Evolutionary conservation across 2,113 vertebrate genomes (phyloP).

Genomic region (Eretmodus cyanostictus): DNA sequence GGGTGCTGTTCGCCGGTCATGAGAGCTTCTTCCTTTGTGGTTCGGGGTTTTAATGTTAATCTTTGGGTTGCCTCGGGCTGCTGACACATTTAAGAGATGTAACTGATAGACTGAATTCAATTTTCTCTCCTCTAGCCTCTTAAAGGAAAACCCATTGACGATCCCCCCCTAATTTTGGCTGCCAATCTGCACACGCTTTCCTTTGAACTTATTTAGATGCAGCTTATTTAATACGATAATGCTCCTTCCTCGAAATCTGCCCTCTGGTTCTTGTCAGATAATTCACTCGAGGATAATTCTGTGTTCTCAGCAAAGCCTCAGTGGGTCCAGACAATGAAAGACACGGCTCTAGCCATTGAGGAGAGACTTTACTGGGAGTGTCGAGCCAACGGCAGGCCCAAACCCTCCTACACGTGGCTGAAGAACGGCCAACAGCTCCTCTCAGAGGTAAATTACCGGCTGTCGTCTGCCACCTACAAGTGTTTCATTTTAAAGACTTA

Average conservation of each 20-base stretch:
- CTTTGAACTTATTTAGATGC: conserved; percentile 24
- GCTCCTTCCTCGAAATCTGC: background rate
- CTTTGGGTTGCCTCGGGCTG: conserved; percentile 27
- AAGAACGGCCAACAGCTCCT: conserved; percentile 82
- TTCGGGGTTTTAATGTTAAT: conserved; percentile 19
- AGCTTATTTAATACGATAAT: conserved; percentile 9
- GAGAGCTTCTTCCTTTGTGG: conserved; percentile 18
- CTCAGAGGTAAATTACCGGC: conserved; percentile 74
- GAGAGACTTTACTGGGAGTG: conserved; percentile 87
- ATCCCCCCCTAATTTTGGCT: conserved; percentile 10
- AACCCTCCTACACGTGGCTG: conserved; percentile 87
- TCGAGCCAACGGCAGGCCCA: conserved; percentile 85
- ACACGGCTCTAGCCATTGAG: conserved; percentile 80
- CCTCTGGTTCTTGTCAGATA: background rate
- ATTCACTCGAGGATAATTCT: conserved; percentile 34
- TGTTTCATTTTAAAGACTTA: conserved; percentile 45
- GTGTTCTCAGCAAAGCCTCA: conserved; percentile 84
- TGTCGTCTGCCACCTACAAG: conserved; percentile 7
- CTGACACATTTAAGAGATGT: conserved; percentile 44
- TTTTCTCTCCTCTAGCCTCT: background rate
- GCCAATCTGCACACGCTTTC: background rate
- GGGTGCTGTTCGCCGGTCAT: background rate
- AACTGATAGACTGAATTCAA: conserved; percentile 3
- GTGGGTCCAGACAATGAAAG: conserved; percentile 84
- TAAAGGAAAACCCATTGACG: conserved; percentile 5